Base-by-base conservation (phyloP, 2,797 vertebrate species). In the Channallabes apus region DNA sequence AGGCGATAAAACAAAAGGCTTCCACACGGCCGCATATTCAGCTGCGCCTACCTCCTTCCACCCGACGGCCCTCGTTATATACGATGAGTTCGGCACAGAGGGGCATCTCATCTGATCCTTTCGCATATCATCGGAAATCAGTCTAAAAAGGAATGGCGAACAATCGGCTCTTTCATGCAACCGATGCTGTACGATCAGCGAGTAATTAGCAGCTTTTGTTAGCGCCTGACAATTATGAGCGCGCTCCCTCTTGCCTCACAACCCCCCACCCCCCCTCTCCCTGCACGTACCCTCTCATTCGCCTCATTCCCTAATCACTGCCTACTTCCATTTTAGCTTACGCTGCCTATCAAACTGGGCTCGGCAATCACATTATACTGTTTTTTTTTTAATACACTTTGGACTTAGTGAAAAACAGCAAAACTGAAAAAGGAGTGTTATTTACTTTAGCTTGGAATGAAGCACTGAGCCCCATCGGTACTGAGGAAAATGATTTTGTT, bases 191-290 rank as follows among this genome's bases (percentile, higher is more conserved):
- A 82, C 82, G 51, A 82, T 88, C 54, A 61, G 84, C 69, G 38
- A 41, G 76, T 90, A 89, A 90, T 91, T 91, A 91, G 87, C 46
- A n/a, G 78, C 86, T 87, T 88, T 90, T 89, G 88, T 90, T 87
- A 86, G 88, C 20, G 11, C 32, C 82, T 77, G 83, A 81, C 41
- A 41, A 86, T 86, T 86, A 86, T 56, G 27, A 82, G 76, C 59
- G 17, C 27, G 24, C 64, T 80, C 83, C 75, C 64, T 73, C 61
- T 72, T 76, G 79, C 69, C 59, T 61, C 35, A 38, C 35, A 35
- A 3, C 35, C 73, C 51, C 71, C 29, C 77, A 62, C 46, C 73
- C n/a, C 41, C 8, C 72, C 58, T 65, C 35, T n/a, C 77, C 62
- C 73, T n/a, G 75, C 86, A 24, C 27, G 61, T 67, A 77, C 69